Base-by-base conservation (phyloP, 1,140 invertebrate species). In the Drosophila busckii region DNA sequence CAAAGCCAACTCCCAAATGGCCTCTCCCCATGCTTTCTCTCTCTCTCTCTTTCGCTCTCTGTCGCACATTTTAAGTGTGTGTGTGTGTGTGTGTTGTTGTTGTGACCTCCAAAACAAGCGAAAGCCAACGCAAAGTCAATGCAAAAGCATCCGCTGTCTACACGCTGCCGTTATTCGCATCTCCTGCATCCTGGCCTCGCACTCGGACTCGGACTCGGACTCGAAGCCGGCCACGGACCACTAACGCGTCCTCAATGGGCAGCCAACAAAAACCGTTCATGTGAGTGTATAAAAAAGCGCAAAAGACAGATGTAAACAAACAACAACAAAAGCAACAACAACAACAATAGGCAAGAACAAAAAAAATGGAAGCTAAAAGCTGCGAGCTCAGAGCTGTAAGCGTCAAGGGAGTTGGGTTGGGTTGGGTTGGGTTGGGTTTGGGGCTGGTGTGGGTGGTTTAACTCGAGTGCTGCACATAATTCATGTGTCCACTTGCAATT, bases 1-100 rank as follows among this genome's bases (percentile, higher is more conserved):
- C 80, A 84, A 84, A 84, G 80, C 80, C 71, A 84, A 78, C 71
- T 84, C 80, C 80, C 80, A 61, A 73, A 70, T 84, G 75, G 65
- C 61, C 56, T 38, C n/a, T n/a, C n/a, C n/a, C n/a, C n/a, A n/a
- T n/a, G n/a, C n/a, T n/a, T 56, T 22, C 37, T 19, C 35, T 13
- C 20, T 4, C 59, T 6, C 15, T 6, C 8, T 31, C 28, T 20
- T 40, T 32, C 4, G 26, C 0, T 40, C n/a, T 38, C 22, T 35
- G 35, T 20, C 19, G 17, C 23, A 17, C 10, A 10, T 19, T 28
- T 16, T n/a, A n/a, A n/a, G 37, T 49, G n/a, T 40, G 5, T 23
- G 4, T 22, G 23, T 12, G 23, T 37, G 8, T 49, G 13, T 48
- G 37, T 38, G 52, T 20, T 44, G 46, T 38, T 40, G 45, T 50